Evolutionary conservation across 2,797 vertebrate genomes (phyloP).

Genomic region (Tachyglossus aculeatus): DNA sequence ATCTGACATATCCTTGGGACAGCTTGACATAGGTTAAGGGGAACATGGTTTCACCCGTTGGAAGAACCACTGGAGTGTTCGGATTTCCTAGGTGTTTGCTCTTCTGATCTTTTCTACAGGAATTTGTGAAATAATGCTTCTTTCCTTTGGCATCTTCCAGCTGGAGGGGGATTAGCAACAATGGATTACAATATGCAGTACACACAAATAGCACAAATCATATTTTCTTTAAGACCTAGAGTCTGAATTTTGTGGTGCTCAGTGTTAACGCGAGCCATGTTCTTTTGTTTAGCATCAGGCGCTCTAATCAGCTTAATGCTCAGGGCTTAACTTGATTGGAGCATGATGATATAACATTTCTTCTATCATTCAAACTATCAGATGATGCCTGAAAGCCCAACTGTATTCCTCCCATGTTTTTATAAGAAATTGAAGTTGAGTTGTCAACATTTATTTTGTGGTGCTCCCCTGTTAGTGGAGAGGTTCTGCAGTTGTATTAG

Average conservation of each 20-base stretch:
- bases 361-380: constrained; percentile 22
- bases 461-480: constrained; percentile 17
- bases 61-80: no score
- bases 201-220: background rate
- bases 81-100: background rate
- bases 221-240: background rate
- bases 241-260: constrained; percentile 24
- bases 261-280: background rate
- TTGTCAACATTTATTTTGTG: constrained; percentile 24
- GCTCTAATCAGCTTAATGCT: background rate
- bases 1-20: no score
- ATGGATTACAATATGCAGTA: constrained; percentile 24
- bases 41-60: no score
- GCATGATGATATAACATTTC: background rate
- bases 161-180: constrained; percentile 24
- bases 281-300: background rate
- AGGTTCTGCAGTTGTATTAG: constrained; percentile 26
- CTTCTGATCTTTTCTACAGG: constrained; percentile 2
- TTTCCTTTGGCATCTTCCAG: background rate
- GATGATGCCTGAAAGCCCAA: constrained; percentile 16
- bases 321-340: constrained; percentile 36
- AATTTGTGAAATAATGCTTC: constrained; percentile 17
- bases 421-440: constrained; percentile 30
- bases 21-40: no score
- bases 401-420: constrained; percentile 27